These are phyloP conservation scores for Heterotilapia buettikoferi DNA, from an alignment of 2,113 vertebrate genomes.

Conservation along the genomic window DNA sequence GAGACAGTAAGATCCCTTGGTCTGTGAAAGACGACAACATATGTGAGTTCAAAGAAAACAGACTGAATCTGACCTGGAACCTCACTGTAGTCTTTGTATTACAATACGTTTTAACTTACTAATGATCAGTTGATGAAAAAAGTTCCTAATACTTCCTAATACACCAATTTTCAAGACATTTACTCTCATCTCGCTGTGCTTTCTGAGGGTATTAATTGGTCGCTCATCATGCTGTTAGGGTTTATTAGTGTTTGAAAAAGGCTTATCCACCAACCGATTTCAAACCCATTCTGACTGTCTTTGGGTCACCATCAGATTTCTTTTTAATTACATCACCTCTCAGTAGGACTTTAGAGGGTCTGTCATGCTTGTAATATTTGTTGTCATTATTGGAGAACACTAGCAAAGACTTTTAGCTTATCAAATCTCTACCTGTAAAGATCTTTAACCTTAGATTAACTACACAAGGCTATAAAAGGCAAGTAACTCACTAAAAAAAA, in stretches of 20 bases:
- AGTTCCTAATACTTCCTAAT: background rate
- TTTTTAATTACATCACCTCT: background rate
- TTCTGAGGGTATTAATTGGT: background rate
- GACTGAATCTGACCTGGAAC: background rate
- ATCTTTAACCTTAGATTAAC: background rate
- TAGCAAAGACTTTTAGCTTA: background rate
- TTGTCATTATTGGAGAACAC: background rate
- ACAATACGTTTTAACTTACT: background rate
- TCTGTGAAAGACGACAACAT: background rate
- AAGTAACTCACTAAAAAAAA: background rate
- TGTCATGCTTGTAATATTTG: background rate
- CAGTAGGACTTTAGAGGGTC: background rate
- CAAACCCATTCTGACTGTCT: background rate
- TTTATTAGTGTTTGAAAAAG: background rate
- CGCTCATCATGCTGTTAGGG: background rate
- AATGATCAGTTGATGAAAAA: background rate
- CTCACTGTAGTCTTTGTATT: background rate
- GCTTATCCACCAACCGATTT: background rate
- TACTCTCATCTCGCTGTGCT: background rate
- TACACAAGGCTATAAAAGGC: background rate
- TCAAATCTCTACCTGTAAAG: background rate
- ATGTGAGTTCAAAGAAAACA: background rate
- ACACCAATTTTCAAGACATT: background rate
- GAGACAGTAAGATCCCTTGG: background rate
- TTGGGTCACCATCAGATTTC: background rate